These are phyloP conservation scores for Camponotus pennsylvanicus DNA, from an alignment of 1,140 invertebrate species.

Conservation along the genomic window DNA sequence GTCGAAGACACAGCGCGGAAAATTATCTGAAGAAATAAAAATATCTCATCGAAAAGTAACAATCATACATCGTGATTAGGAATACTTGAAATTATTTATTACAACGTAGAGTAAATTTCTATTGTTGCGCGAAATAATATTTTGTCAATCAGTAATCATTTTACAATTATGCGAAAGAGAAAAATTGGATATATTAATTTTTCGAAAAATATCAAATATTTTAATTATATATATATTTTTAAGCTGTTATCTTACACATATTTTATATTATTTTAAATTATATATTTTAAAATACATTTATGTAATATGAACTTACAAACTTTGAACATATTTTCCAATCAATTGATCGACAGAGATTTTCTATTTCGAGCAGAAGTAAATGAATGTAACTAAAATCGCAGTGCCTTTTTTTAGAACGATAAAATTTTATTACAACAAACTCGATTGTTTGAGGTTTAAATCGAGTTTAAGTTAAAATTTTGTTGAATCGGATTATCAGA, in stretches of 20 bases:
- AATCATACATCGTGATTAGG: neutral
- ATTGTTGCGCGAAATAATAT: neutral
- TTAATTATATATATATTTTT: neutral
- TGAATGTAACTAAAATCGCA: neutral
- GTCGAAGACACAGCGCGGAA: neutral
- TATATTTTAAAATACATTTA: neutral
- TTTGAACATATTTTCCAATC: neutral
- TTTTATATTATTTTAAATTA: neutral
- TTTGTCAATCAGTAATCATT: neutral
- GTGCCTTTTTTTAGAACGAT: neutral
- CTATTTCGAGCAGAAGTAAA: neutral
- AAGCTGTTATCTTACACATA: too few relatives aligned
- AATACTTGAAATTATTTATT: slow-evolving; percentile 41
- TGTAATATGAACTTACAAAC: neutral
- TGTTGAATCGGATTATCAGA: neutral
- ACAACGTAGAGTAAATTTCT: neutral
- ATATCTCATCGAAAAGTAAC: neutral
- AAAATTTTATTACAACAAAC: slow-evolving; percentile 6
- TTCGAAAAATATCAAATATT: neutral
- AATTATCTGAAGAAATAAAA: neutral
- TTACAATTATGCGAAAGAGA: too few relatives aligned
- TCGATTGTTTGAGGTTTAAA: slow-evolving; percentile 21
- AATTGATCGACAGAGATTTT: neutral
- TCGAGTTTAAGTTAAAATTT: slow-evolving; percentile 37
- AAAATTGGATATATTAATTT: too few relatives aligned